phyloP scores from a whole-genome alignment of 2,113 vertebrate species.

The Carassius gibelio region DNA sequence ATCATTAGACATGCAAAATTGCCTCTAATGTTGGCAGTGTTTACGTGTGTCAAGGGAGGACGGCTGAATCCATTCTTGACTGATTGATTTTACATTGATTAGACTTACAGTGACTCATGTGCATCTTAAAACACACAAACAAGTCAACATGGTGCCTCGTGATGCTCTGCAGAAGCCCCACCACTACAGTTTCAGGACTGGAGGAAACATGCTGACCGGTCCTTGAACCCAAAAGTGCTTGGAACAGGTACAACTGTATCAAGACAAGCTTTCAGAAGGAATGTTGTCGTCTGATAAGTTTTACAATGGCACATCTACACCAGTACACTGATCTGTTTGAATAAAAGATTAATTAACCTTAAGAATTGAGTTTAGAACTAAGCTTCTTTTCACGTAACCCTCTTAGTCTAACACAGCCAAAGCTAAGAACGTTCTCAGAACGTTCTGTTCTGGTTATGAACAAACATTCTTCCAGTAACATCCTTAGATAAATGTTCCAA shows the following conservation, averaged over 20 bases:
- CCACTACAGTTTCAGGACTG: neutral
- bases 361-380: neutral
- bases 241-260: slow-evolving; percentile 2
- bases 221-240: slow-evolving; percentile 52
- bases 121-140: slow-evolving; percentile 15
- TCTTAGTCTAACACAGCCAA: neutral
- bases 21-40: neutral
- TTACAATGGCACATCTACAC: neutral
- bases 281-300: slow-evolving; percentile 21
- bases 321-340: neutral
- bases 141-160: slow-evolving; percentile 1
- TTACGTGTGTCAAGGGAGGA: neutral
- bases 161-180: neutral
- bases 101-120: slow-evolving; percentile 51
- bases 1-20: neutral
- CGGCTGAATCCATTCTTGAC: slow-evolving; percentile 37
- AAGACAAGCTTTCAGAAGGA: slow-evolving; percentile 19
- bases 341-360: neutral
- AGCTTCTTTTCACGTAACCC: neutral
- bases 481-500: no score
- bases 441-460: no score
- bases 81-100: slow-evolving; percentile 61
- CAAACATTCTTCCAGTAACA: no score
- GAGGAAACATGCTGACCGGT: slow-evolving; percentile 49
- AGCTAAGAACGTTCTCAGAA: no score